phyloP scores from a whole-genome alignment of 2,113 vertebrate genomes.

The Anoura caudifer region DNA sequence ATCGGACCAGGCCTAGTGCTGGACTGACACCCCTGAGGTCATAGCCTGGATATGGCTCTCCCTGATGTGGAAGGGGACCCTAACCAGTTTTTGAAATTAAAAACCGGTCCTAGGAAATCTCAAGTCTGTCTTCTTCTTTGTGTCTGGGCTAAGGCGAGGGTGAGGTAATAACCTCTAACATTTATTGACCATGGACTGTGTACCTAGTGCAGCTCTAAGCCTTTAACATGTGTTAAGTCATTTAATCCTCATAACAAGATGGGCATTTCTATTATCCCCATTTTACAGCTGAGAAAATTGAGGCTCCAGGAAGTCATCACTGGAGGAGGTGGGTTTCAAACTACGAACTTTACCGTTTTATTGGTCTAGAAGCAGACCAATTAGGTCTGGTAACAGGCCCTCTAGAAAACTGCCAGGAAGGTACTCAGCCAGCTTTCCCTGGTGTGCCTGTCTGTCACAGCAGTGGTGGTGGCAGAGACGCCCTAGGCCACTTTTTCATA shows the following conservation, averaged over 20 bases:
- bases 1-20: not conserved
- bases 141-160: not conserved
- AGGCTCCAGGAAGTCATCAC: not conserved
- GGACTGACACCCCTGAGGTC: not conserved
- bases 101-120: slow-evolving; percentile 38
- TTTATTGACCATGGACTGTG: not conserved
- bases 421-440: not conserved
- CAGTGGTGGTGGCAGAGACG: not conserved
- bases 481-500: not conserved
- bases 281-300: not conserved
- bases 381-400: not conserved
- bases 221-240: not conserved
- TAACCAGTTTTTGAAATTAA: slow-evolving; percentile 64
- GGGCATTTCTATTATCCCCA: not conserved
- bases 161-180: not conserved
- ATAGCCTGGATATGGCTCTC: not conserved
- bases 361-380: not conserved
- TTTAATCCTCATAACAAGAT: not conserved
- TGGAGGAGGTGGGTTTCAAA: not conserved
- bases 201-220: not conserved
- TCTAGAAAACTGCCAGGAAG: not conserved
- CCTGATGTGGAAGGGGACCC: slow-evolving; percentile 1
- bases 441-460: too few relatives aligned
- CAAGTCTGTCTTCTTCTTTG: not conserved
- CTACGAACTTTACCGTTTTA: not conserved